Percentiles rank a stretch among this genome's conserved stretches.
phyloP scores from a whole-genome alignment of 2,113 vertebrate species.

The Bos indicus region DNA sequence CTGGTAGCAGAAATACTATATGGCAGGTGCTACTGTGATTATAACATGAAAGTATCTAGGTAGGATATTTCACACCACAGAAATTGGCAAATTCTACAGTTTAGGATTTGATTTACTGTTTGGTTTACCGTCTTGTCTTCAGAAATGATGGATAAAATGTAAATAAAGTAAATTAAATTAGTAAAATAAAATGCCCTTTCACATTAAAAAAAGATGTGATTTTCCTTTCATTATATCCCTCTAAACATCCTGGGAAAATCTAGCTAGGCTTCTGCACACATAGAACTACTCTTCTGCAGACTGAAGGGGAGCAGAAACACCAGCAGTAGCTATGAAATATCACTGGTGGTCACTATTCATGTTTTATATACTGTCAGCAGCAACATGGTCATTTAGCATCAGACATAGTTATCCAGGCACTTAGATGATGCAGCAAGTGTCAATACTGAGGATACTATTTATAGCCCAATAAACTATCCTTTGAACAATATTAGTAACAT shows the following conservation, averaged over 20 bases:
- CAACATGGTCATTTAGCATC: conserved; percentile 61
- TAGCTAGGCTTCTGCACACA: background rate
- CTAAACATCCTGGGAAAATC: background rate
- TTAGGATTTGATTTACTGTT: background rate
- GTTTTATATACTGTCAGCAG: conserved; percentile 61
- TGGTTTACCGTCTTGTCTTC: background rate
- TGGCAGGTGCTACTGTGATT: background rate
- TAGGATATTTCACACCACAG: background rate
- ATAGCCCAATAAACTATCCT: conserved; percentile 76
- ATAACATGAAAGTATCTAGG: background rate
- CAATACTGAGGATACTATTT: conserved; percentile 78
- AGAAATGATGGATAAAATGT: background rate
- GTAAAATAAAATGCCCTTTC: background rate
- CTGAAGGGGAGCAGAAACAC: background rate
- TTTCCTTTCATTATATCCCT: background rate
- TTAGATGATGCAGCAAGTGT: conserved; percentile 70
- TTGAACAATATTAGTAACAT: conserved; percentile 72
- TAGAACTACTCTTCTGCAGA: background rate
- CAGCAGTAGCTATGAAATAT: conserved; percentile 42
- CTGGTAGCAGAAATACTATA: background rate
- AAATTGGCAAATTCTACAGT: background rate
- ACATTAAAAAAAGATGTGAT: background rate
- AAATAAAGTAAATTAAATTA: background rate
- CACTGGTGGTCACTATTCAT: conserved; percentile 33
- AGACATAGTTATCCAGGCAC: conserved; percentile 68